These are phyloP conservation scores for Vidua chalybeata DNA, from an alignment of 2,113 vertebrate species.

Conservation along the genomic window DNA sequence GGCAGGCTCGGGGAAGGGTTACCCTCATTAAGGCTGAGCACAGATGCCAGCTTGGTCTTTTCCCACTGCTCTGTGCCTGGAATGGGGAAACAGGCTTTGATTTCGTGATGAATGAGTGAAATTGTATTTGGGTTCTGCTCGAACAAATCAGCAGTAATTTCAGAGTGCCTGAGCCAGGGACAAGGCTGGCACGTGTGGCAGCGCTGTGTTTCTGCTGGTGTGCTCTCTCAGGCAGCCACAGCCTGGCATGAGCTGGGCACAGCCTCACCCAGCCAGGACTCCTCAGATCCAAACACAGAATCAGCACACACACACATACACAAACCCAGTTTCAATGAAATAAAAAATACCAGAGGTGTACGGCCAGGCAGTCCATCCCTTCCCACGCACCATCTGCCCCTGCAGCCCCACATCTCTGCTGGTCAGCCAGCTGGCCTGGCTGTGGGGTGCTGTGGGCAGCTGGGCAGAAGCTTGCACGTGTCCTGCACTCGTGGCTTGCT, in stretches of 20 bases:
- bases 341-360: not conserved
- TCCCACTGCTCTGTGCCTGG: not conserved
- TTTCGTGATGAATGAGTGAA: not conserved
- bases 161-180: not conserved
- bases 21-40: not conserved
- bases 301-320: not conserved
- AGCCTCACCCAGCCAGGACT: not conserved
- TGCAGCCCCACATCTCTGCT: rapidly evolving
- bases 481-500: rapidly evolving
- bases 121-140: not conserved
- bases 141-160: not conserved
- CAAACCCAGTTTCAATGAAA: not conserved
- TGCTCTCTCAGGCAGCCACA: not conserved
- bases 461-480: rapidly evolving
- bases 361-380: not conserved
- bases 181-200: not conserved
- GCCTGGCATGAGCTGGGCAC: not conserved
- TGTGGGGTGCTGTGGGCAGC: not conserved
- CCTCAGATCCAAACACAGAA: not conserved
- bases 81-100: not conserved
- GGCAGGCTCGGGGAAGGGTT: not conserved
- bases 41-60: not conserved
- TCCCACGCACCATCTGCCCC: not conserved
- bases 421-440: not conserved
- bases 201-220: not conserved